A percentile compares a stretch with the other conserved stretches of the same genome.
Evolutionary conservation across 2,113 vertebrate species (phyloP).

Genomic region (Muntiacus reevesi): DNA sequence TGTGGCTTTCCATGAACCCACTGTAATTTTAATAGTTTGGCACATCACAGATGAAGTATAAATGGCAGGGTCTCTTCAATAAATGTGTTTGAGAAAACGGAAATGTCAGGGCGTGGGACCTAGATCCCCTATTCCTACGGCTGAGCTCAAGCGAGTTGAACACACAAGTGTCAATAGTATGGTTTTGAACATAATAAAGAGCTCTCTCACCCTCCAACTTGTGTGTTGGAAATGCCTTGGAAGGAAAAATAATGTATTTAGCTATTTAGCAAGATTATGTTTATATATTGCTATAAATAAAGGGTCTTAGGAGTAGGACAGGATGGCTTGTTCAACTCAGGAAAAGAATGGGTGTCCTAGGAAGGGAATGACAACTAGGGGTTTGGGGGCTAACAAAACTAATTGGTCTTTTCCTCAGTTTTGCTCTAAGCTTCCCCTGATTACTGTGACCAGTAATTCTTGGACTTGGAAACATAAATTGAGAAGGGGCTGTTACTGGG

Average conservation of each 20-base stretch:
- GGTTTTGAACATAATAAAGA: not conserved
- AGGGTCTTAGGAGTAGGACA: not conserved
- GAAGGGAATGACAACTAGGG: not conserved
- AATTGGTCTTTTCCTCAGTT: not conserved
- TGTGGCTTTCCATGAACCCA: conserved; percentile 23
- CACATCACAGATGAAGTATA: not conserved
- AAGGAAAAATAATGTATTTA: not conserved
- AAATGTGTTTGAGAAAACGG: not conserved
- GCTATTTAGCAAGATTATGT: not conserved
- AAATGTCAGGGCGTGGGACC: not conserved
- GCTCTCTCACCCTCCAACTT: not conserved
- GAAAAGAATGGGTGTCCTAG: not conserved
- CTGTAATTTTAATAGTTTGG: not conserved
- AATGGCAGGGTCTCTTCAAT: not conserved
- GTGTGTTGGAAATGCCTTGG: not conserved
- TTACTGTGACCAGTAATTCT: not conserved
- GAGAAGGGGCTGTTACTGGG: not conserved
- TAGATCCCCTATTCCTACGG: not conserved
- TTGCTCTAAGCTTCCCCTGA: not conserved
- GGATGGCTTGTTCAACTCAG: conserved; percentile 7
- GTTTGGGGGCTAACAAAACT: not conserved
- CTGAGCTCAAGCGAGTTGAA: not conserved
- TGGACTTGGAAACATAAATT: conserved; percentile 24
- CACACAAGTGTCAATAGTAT: not conserved
- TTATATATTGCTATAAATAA: not conserved